Conservation (phyloP, 2,797 vertebrate species). For the Acanthis flammea region DNA sequence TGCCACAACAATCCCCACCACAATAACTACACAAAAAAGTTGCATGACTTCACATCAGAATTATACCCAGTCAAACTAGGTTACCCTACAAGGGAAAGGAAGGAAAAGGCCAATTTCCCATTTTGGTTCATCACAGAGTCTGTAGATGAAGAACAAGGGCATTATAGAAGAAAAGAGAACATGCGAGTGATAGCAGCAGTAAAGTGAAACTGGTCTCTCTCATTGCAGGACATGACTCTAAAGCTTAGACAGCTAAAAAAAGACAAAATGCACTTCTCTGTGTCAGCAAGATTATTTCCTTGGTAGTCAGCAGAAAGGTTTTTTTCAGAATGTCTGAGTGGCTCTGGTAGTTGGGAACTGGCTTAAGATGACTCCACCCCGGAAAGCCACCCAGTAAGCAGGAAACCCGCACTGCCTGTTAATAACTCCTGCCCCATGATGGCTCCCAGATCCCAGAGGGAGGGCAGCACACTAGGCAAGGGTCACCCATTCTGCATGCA, state of each 20-base stretch:
- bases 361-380: not conserved
- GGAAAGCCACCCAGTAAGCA: not conserved
- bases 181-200: rapidly evolving
- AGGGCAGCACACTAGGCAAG: rapidly evolving
- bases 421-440: rapidly evolving
- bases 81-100: not conserved
- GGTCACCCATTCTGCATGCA: not conserved
- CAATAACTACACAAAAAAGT: not conserved
- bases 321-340: not conserved
- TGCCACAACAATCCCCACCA: not conserved
- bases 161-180: not conserved
- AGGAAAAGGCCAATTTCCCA: not conserved
- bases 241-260: not conserved
- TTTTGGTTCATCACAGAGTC: not conserved
- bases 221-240: not conserved
- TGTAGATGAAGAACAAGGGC: not conserved
- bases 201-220: not conserved
- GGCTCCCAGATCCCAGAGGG: not conserved
- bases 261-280: not conserved
- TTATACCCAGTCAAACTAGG: not conserved
- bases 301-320: not conserved
- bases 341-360: not conserved
- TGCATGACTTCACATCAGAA: not conserved
- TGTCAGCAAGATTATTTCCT: not conserved
- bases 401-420: rapidly evolving